Evolutionary conservation across 2,888 invertebrate species (phyloP), one percentile per base, ranked within the genome.

Genomic region (Ceraclea dissimilis): DNA sequence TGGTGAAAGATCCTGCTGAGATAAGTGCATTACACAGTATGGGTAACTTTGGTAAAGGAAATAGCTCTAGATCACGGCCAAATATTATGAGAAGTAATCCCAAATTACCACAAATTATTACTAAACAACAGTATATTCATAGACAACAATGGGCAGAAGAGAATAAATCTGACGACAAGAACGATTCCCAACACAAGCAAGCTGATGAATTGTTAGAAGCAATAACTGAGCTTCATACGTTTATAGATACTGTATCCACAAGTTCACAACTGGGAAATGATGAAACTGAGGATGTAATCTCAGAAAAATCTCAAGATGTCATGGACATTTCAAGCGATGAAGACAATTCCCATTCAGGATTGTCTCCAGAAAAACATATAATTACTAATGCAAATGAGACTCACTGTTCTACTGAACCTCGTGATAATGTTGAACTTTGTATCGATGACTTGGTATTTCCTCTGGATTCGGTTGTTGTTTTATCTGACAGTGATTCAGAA

Each of bases 1-100:
- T 83, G 64, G 73, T 90, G 26, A 72, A 69, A 46, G 76, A 84
- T 61, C 66, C 70, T 1, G 75, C 79, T 48, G 81, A 84, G 64
- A 84, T 86, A 67, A 72, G 74, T 61, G 70, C 76, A 4, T 65
- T 90, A 13, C 79, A 85, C 66, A 80, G 82, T 20, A 85, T 82
- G 79, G 90, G 90, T 1, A 86, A 79, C 67, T 90, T 86, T 71
- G 90, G 90, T 1, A 89, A 88, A 73, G 86, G 86, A 1, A 81
- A 82, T 6, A 67, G 78, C 43, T 86, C 86, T 0, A 76, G 82
- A 34, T 79, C 80, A 19, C 74, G 71, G 63, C 84, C 76, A 57
- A 70, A 68, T 26, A 73, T 70, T 60, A 69, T 69, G 26, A 73
- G 69, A 64, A 65, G 65, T 49, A 47, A 58, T 47, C 71, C 65